These are phyloP conservation scores for Apeira syringaria DNA, from an alignment of 2,888 invertebrate genomes.

Conservation along the genomic window DNA sequence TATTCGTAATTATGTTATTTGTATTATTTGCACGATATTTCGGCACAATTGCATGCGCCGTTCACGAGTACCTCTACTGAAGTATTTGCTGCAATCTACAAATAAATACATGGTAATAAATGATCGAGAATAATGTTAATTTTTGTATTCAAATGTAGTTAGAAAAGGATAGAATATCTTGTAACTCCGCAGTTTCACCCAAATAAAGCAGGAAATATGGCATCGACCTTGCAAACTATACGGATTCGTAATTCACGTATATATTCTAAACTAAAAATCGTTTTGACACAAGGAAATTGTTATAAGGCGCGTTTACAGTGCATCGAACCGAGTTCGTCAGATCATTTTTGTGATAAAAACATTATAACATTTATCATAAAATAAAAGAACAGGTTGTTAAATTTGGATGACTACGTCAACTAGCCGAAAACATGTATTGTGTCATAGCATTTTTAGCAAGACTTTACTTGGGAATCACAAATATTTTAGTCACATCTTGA, in stretches of 20 bases:
- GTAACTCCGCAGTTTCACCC: neutral
- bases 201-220: constrained; percentile 12
- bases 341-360: constrained; percentile 40
- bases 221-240: constrained; percentile 16
- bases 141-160: too few relatives aligned
- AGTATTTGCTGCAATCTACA: too few relatives aligned
- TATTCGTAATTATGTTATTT: too few relatives aligned
- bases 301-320: constrained; percentile 36
- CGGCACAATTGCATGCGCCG: too few relatives aligned
- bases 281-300: constrained; percentile 33
- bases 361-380: constrained; percentile 46
- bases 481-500: constrained; percentile 7
- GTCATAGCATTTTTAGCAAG: constrained; percentile 8
- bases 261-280: constrained; percentile 28
- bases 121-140: too few relatives aligned
- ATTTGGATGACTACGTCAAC: constrained; percentile 9
- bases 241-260: constrained; percentile 1
- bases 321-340: constrained; percentile 47
- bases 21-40: too few relatives aligned
- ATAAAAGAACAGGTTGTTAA: constrained; percentile 42
- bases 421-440: neutral
- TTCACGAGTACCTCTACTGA: too few relatives aligned
- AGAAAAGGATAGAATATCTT: neutral
- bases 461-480: constrained; percentile 4
- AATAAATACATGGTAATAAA: too few relatives aligned